Evolutionary conservation across 2,888 invertebrate genomes (phyloP), one percentile per base, ranked within the genome.

Genomic region (Drepana falcataria): DNA sequence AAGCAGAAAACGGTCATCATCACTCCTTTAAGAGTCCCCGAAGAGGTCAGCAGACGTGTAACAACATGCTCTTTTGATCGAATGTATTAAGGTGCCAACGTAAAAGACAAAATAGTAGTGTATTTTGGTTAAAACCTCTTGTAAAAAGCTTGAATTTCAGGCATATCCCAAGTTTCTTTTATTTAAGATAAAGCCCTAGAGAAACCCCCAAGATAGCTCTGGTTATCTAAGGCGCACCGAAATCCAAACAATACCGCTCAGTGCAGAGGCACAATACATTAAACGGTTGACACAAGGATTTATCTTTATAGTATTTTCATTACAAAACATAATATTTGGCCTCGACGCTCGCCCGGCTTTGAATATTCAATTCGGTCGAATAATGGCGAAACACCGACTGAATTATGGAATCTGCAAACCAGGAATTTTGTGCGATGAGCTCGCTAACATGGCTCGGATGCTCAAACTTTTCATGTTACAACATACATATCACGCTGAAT

Each of bases 331-430:
- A 65, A 63, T 60, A 66, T 64, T 58, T 53, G 56, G 41, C 40
- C 51, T 57, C 55, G 44, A 51, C 48, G 56, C 51, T 56, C 54
- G 59, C 49, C 58, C 54, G 53, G 69, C 59, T 73, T 73, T 74
- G 74, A 77, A 79, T 75, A 77, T 79, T 75, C 75, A 73, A 74
- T 78, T 74, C 68, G 63, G 53, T 59, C 77, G 74, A 81, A 77
- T 78, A 75, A 81, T 72, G 72, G 64, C 61, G 60, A 64, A 63
- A 69, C 70, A 68, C 70, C 7, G 63, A 51, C 62, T 77, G 71
- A 79, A 76, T 76, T 75, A 80, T 75, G 70, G 54, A 65, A 66
- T 68, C 68, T 64, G 56, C 59, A 57, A 62, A 67, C 59, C 64
- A 61, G 56, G 48, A 44, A 51, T 52, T 35, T 21, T 35, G 49